A percentile compares a stretch with the other conserved stretches of the same genome.
These are phyloP conservation scores for Sthenelais limicola DNA, from an alignment of 2,888 invertebrate species.

Conservation along the genomic window DNA sequence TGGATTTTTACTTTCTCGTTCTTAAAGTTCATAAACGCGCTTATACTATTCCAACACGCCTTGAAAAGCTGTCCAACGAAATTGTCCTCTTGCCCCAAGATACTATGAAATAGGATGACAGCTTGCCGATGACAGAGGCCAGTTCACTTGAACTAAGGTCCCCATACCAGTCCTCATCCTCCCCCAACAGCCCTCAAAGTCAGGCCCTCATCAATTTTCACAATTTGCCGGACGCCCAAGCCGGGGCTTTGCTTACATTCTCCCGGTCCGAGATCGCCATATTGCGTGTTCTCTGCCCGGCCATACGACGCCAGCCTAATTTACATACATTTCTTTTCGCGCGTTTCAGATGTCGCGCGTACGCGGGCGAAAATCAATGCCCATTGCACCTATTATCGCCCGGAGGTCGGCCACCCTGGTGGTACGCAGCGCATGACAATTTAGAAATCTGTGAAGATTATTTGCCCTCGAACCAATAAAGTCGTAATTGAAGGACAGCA, in stretches of 20 bases:
- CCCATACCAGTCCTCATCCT: no score
- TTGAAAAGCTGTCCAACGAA: no score
- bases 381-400: slow-evolving; percentile 38
- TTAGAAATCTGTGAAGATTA: slow-evolving; percentile 38
- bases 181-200: neutral
- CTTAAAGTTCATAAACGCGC: no score
- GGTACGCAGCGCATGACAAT: slow-evolving; percentile 22
- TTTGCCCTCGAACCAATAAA: slow-evolving; percentile 29
- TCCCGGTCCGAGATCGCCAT: neutral
- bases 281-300: neutral
- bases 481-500: slow-evolving; percentile 37
- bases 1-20: no score
- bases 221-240: slow-evolving; percentile 20
- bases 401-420: neutral
- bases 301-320: slow-evolving; percentile 20
- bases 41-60: no score
- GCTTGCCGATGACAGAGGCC: slow-evolving; percentile 19
- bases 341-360: slow-evolving; percentile 18
- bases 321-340: slow-evolving; percentile 28
- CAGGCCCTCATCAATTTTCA: slow-evolving; percentile 32
- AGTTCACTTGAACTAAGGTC: slow-evolving; percentile 21
- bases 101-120: slow-evolving; percentile 27
- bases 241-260: slow-evolving; percentile 30
- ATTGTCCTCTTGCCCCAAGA: slow-evolving; percentile 10
- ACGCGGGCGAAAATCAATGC: slow-evolving; percentile 24